A percentile compares a stretch with the other conserved stretches of the same genome.
These are phyloP conservation scores for Stomorhina lunata DNA, from an alignment of 2,888 invertebrate species.

Conservation along the genomic window DNA sequence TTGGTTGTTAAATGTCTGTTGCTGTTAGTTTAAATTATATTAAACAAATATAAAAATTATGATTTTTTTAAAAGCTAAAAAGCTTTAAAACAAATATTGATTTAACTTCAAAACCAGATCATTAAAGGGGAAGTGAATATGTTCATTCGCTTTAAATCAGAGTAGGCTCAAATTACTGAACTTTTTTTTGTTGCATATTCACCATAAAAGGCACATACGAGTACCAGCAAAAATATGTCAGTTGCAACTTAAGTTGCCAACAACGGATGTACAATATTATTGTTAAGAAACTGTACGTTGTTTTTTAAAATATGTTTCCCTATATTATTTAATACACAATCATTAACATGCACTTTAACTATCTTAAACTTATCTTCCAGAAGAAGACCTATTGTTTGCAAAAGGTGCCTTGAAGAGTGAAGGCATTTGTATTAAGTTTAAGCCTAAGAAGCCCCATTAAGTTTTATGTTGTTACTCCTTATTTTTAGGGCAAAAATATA, in stretches of 20 bases:
- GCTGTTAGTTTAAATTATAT: slow-evolving; percentile 57
- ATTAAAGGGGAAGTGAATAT: slow-evolving; percentile 37
- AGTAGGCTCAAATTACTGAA: slow-evolving; percentile 58
- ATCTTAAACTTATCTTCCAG: not conserved
- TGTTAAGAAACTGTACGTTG: slow-evolving; percentile 46
- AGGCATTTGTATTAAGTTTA: not conserved
- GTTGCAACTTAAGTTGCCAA: slow-evolving; percentile 46
- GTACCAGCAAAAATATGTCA: not conserved
- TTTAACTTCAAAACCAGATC: slow-evolving; percentile 46
- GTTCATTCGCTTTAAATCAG: slow-evolving; percentile 44
- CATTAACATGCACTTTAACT: slow-evolving; percentile 24
- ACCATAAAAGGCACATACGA: not conserved
- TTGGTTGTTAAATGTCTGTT: slow-evolving; percentile 48
- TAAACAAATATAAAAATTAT: slow-evolving; percentile 4
- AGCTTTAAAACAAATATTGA: slow-evolving; percentile 36
- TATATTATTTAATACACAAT: not conserved
- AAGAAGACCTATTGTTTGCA: not conserved
- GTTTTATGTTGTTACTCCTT: slow-evolving; percentile 35
- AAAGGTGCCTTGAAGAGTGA: slow-evolving; percentile 1
- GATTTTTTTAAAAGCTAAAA: slow-evolving; percentile 26
- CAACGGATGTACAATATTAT: slow-evolving; percentile 35
- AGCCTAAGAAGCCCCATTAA: slow-evolving; percentile 35
- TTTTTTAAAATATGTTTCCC: slow-evolving; percentile 26
- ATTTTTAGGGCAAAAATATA: slow-evolving; percentile 40
- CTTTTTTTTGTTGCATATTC: not conserved